Evolutionary conservation across 2,888 invertebrate species (phyloP).

Genomic region (Trachelus stipa): DNA sequence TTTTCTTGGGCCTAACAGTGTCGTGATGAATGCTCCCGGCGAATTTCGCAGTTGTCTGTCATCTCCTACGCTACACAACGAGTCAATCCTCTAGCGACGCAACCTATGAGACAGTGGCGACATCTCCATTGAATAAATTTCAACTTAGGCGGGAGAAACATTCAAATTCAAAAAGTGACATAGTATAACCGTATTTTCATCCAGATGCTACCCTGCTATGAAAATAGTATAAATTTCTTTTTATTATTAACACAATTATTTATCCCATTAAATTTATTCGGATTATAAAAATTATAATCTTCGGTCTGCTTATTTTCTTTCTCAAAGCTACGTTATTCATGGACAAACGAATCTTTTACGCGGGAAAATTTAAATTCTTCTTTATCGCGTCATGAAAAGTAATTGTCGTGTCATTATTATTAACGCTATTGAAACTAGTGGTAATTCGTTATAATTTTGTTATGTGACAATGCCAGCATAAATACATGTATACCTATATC

Average conservation of each 20-base stretch:
- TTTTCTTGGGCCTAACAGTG: not conserved
- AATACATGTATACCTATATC: not conserved
- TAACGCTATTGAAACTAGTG: not conserved
- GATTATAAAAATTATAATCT: too few relatives aligned
- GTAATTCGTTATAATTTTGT: not conserved
- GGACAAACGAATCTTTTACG: too few relatives aligned
- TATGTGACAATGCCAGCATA: not conserved
- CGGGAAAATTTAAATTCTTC: too few relatives aligned
- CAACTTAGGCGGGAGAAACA: not conserved
- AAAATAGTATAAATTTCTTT: not conserved
- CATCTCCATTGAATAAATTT: not conserved
- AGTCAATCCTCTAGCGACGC: not conserved
- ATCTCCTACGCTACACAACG: not conserved
- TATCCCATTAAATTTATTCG: too few relatives aligned
- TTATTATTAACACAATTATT: not conserved
- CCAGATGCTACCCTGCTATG: not conserved
- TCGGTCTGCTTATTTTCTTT: too few relatives aligned
- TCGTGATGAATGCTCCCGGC: slow-evolving; percentile 5
- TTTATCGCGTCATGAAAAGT: not conserved
- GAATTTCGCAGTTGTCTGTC: not conserved
- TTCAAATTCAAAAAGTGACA: not conserved
- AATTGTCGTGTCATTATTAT: not conserved
- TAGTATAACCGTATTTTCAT: not conserved
- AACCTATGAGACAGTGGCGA: not conserved
- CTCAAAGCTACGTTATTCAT: too few relatives aligned